phyloP scores from a whole-genome alignment of 2,797 vertebrate species.

The Threskiornis aethiopicus region DNA sequence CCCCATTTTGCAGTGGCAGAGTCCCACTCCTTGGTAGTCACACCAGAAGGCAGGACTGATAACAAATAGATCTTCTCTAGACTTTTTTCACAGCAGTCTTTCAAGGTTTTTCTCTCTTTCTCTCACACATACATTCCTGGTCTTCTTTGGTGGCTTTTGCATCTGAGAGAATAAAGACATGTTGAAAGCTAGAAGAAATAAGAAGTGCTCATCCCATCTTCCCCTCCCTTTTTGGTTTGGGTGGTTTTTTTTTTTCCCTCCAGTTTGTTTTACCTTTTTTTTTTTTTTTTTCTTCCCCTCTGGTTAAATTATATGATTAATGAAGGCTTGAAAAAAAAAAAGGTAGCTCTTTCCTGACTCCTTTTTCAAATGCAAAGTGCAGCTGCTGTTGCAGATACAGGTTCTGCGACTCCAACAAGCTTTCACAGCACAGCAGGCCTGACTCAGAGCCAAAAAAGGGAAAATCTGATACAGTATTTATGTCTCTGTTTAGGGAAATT shows the following conservation, averaged over 20 bases:
- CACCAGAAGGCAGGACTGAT: neutral
- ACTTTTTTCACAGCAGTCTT: neutral
- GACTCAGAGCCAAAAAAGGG: neutral
- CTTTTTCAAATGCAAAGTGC: slow-evolving; percentile 1
- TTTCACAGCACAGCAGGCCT: slow-evolving; percentile 41
- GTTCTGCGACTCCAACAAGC: slow-evolving; percentile 5
- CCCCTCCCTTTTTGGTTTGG: neutral
- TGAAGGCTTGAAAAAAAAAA: neutral
- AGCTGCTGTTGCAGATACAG: slow-evolving; percentile 11
- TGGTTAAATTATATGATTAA: neutral
- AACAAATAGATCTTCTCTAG: neutral
- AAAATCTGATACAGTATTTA: slow-evolving; percentile 21
- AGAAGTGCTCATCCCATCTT: neutral
- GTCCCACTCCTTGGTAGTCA: neutral
- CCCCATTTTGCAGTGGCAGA: neutral
- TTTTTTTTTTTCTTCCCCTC: neutral
- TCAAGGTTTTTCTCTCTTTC: neutral
- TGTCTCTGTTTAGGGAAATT: slow-evolving; percentile 41
- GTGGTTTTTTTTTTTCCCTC: neutral
- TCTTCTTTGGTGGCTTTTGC: neutral
- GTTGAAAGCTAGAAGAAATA: neutral
- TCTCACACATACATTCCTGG: fast-evolving
- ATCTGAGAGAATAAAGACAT: neutral
- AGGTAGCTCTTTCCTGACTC: neutral
- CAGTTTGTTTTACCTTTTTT: neutral